phyloP scores from a whole-genome alignment of 2,797 vertebrate species.

The Anisognathus igniventris region DNA sequence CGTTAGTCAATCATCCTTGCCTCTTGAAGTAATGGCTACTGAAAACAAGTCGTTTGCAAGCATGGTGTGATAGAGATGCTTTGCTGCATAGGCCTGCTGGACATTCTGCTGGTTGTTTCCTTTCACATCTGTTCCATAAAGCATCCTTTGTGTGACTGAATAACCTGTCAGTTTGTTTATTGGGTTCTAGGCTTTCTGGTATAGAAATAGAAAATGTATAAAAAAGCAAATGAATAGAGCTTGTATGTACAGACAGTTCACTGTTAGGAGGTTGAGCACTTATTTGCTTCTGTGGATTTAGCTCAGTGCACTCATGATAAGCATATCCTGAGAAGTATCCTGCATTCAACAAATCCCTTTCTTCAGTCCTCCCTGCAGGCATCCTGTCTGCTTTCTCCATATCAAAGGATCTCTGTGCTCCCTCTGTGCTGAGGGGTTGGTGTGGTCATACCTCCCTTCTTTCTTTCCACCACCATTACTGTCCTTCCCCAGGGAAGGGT shows the following conservation, averaged over 20 bases:
- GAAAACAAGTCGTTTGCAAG: not conserved
- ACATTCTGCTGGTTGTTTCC: not conserved
- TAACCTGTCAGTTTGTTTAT: not conserved
- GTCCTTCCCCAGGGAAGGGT: not conserved
- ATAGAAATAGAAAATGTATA: not conserved
- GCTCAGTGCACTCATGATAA: not conserved
- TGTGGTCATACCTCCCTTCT: not conserved
- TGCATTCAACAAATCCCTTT: not conserved
- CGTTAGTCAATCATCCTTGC: not conserved
- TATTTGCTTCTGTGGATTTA: not conserved
- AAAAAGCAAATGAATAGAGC: not conserved
- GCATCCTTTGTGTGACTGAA: not conserved
- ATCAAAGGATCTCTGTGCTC: not conserved
- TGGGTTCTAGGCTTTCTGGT: not conserved
- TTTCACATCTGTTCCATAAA: not conserved
- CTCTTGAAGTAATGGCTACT: not conserved
- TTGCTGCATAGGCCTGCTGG: not conserved
- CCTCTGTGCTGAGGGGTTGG: not conserved
- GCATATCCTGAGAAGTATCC: not conserved
- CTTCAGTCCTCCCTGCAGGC: not conserved
- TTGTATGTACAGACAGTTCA: not conserved
- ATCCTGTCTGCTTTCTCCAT: not conserved
- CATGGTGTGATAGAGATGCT: accelerated
- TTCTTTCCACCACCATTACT: not conserved
- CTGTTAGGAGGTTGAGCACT: not conserved